These are phyloP conservation scores for Malurus elegans DNA, from an alignment of 2,113 vertebrate genomes.

Conservation along the genomic window DNA sequence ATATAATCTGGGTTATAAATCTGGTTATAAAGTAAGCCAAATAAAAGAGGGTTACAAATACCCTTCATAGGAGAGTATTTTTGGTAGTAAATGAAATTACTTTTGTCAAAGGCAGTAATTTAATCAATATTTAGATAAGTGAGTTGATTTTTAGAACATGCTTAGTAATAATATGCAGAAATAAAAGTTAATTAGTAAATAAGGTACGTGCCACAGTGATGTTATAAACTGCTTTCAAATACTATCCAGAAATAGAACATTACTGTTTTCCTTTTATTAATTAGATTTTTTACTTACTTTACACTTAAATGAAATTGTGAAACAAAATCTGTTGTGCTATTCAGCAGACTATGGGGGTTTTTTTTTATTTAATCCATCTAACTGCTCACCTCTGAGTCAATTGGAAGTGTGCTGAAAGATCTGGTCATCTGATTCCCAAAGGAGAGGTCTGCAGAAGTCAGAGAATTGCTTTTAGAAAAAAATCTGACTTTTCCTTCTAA, in stretches of 20 bases:
- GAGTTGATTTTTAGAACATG: not conserved
- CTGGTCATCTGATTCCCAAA: not conserved
- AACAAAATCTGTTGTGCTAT: not conserved
- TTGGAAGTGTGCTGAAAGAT: not conserved
- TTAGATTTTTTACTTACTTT: not conserved
- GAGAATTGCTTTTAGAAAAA: not conserved
- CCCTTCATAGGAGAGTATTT: not conserved
- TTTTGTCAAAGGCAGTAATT: not conserved
- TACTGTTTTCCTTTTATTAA: not conserved
- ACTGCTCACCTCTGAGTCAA: not conserved
- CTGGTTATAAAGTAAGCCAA: not conserved
- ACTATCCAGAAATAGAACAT: not conserved
- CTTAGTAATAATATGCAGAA: not conserved
- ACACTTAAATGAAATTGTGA: not conserved
- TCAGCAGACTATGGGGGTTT: not conserved
- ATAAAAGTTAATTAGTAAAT: not conserved
- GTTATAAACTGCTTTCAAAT: not conserved
- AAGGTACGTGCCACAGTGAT: not conserved
- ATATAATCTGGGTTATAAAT: not conserved
- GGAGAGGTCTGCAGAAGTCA: not conserved
- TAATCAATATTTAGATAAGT: not conserved
- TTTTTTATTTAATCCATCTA: not conserved
- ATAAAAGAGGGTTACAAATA: not conserved
- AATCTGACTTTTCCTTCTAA: not conserved
- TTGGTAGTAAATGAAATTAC: not conserved